phyloP scores from a whole-genome alignment of 2,113 vertebrate genomes.

The Arothron firmamentum region DNA sequence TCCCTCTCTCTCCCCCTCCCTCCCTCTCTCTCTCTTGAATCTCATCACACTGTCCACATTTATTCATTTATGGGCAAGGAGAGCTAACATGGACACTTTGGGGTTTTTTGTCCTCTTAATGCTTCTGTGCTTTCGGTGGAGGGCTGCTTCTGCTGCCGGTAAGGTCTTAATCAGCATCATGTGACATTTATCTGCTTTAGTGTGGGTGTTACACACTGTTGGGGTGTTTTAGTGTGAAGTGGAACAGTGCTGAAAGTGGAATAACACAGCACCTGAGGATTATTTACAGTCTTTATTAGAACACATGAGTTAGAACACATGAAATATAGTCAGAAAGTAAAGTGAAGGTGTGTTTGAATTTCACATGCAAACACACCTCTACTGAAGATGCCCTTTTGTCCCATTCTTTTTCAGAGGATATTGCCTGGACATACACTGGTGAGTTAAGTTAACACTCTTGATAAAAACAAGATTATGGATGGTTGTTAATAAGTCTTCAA shows the following conservation, averaged over 20 bases:
- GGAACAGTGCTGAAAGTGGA: neutral
- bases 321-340: too few relatives aligned
- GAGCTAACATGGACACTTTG: constrained; percentile 65
- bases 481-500: too few relatives aligned
- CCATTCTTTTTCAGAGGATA: constrained; percentile 54
- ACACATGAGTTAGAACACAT: too few relatives aligned
- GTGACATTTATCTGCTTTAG: constrained; percentile 19
- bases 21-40: constrained; percentile 29
- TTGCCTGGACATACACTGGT: constrained; percentile 71
- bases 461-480: too few relatives aligned
- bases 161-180: constrained; percentile 42
- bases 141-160: constrained; percentile 48
- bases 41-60: constrained; percentile 44
- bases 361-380: too few relatives aligned
- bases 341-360: neutral
- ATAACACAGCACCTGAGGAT: neutral
- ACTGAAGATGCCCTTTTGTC: constrained; percentile 14
- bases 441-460: constrained; percentile 24
- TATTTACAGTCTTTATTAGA: too few relatives aligned
- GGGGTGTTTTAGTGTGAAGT: constrained; percentile 7
- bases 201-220: constrained; percentile 18
- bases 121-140: constrained; percentile 46
- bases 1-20: constrained; percentile 6
- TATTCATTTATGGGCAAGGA: constrained; percentile 56
- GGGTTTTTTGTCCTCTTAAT: constrained; percentile 51